Conservation (phyloP, 2,113 vertebrate species). For the Blennius ocellaris region DNA sequence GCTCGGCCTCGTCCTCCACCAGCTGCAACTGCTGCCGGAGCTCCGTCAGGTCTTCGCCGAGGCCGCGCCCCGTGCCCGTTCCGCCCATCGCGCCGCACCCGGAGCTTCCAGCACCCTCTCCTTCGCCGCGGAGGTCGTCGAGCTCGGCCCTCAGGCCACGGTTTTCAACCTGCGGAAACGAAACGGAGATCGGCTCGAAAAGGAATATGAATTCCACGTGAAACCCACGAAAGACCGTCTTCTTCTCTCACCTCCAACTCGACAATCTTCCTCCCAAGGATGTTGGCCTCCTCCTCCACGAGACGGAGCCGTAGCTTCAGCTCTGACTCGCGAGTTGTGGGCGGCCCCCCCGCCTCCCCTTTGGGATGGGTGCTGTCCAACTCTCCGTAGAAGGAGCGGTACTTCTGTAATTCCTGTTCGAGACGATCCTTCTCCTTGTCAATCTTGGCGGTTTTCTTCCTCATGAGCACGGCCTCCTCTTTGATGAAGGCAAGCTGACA, state of each 20-base stretch:
- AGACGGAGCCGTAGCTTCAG: constrained; percentile 93
- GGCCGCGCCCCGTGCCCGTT: constrained; percentile 83
- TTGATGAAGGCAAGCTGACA: constrained; percentile 96
- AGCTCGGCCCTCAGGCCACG: constrained; percentile 94
- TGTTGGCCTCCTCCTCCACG: constrained; percentile 98
- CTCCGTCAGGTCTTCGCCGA: constrained; percentile 92
- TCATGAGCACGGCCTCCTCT: constrained; percentile 95
- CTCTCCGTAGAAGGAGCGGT: constrained; percentile 95
- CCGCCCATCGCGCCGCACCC: constrained; percentile 80
- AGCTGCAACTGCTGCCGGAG: constrained; percentile 95
- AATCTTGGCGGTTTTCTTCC: constrained; percentile 96
- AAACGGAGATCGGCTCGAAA: neutral
- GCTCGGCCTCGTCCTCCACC: constrained; percentile 96
- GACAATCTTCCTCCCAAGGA: constrained; percentile 96
- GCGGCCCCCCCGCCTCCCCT: constrained; percentile 94
- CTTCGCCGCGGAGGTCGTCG: constrained; percentile 92
- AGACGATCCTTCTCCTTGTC: constrained; percentile 96
- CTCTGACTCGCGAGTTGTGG: constrained; percentile 94
- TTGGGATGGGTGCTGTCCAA: constrained; percentile 95
- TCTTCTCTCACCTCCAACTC: constrained; percentile 87
- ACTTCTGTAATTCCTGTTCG: constrained; percentile 96
- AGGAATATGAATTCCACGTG: neutral
- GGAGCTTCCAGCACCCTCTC: constrained; percentile 83
- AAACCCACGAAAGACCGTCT: too few relatives aligned
- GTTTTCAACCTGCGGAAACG: constrained; percentile 86